Evolutionary conservation across 2,888 invertebrate genomes (phyloP).

Genomic region (Dioctria rufipes): DNA sequence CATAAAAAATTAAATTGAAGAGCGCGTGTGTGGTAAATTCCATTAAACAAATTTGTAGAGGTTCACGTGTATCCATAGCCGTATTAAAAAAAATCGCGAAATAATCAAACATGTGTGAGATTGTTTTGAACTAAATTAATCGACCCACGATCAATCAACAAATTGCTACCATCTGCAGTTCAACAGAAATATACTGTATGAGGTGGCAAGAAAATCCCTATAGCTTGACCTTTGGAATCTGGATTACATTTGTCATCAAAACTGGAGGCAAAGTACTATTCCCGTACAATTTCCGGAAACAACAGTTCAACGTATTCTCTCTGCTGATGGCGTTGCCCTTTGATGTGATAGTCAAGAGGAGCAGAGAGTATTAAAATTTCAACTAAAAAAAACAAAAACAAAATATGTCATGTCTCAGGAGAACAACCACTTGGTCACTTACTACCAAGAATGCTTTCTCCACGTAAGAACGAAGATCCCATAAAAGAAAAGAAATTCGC

Average conservation of each 20-base stretch:
- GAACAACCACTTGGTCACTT: conserved; percentile 13
- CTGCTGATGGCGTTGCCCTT: conserved; percentile 46
- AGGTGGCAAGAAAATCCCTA: too few species aligned
- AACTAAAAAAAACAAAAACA: conserved; percentile 5
- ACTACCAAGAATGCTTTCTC: conserved; percentile 45
- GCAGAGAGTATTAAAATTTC: conserved; percentile 8
- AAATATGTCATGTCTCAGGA: conserved; percentile 7
- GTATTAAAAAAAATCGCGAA: too few species aligned
- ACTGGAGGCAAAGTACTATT: conserved; percentile 16
- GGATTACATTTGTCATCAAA: conserved; percentile 44
- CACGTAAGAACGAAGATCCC: conserved; percentile 43
- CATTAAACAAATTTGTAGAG: too few species aligned
- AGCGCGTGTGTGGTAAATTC: too few species aligned
- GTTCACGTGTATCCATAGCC: too few species aligned
- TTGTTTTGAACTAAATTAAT: too few species aligned
- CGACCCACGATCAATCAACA: too few species aligned
- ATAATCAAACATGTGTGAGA: too few species aligned
- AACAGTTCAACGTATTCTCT: conserved; percentile 49
- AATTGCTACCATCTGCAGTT: too few species aligned
- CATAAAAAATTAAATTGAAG: too few species aligned
- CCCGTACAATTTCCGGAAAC: conserved; percentile 49
- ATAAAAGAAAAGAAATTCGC: conserved; percentile 50
- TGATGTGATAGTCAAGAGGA: conserved; percentile 24
- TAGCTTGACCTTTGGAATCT: conserved; percentile 15
- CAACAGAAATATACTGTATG: too few species aligned